Conservation (phyloP, 2,888 invertebrate species). For the Athalia cordata region DNA sequence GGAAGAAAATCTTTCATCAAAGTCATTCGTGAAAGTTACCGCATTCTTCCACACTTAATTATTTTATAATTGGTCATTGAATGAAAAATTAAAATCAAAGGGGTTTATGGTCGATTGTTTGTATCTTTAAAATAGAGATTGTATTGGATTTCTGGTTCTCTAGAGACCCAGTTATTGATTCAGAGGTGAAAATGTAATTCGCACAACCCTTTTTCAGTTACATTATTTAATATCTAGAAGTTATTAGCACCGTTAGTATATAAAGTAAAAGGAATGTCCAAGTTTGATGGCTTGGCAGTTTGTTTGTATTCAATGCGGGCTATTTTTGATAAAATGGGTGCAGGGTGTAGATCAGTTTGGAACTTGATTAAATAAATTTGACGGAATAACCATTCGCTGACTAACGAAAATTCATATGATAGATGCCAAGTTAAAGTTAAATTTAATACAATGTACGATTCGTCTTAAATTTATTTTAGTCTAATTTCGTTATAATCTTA, state of each 20-base stretch:
- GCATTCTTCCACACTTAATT: too few relatives aligned
- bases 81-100: not conserved
- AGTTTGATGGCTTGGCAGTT: not conserved
- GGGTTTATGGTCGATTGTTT: not conserved
- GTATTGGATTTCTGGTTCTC: not conserved
- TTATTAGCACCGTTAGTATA: conserved; percentile 41
- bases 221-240: conserved; percentile 37
- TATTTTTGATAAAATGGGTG: not conserved
- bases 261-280: conserved; percentile 37
- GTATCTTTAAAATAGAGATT: not conserved
- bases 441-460: conserved; percentile 18
- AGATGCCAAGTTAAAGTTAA: conserved; percentile 22
- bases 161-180: not conserved
- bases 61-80: too few relatives aligned
- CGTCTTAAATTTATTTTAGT: conserved; percentile 11
- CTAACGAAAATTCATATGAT: conserved; percentile 27
- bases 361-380: conserved; percentile 23
- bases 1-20: not conserved
- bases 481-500: conserved; percentile 13
- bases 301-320: not conserved
- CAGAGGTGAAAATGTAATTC: not conserved
- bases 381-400: conserved; percentile 30
- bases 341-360: not conserved
- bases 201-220: conserved; percentile 32
- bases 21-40: too few relatives aligned